These are phyloP conservation scores for Trachemys scripta DNA, from an alignment of 2,113 vertebrate genomes.

Conservation along the genomic window DNA sequence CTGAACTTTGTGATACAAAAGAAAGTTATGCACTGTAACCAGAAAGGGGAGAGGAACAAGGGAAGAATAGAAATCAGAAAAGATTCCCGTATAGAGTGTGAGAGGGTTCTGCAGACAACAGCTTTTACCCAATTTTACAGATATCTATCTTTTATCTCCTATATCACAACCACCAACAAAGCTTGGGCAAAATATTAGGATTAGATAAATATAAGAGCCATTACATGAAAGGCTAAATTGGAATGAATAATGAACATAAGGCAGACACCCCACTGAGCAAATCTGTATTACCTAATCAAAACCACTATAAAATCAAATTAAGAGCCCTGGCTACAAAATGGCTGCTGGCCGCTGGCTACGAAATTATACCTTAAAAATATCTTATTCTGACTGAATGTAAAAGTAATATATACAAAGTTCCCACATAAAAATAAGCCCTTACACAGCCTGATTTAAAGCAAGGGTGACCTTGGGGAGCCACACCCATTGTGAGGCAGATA, in stretches of 20 bases:
- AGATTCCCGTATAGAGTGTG: neutral
- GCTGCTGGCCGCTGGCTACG: neutral
- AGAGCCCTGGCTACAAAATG: neutral
- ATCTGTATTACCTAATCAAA: neutral
- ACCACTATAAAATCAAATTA: neutral
- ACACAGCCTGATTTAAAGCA: neutral
- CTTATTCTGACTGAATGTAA: neutral
- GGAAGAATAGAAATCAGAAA: neutral
- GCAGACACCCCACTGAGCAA: neutral
- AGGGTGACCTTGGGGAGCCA: neutral
- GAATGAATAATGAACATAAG: neutral
- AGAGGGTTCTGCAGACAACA: neutral
- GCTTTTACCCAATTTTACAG: neutral
- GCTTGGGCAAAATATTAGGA: neutral
- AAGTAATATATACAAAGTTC: neutral
- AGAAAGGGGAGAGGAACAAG: neutral
- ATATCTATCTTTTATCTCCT: neutral
- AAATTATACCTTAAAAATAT: neutral
- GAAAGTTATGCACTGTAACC: neutral
- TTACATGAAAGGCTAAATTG: neutral
- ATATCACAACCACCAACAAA: neutral
- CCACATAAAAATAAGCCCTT: neutral
- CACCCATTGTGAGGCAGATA: neutral
- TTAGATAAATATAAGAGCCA: neutral
- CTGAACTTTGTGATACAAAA: conserved; percentile 8